Evolutionary conservation across 2,797 vertebrate genomes (phyloP), one percentile per base, ranked within the genome.

Genomic region (Telmatherina bonti): DNA sequence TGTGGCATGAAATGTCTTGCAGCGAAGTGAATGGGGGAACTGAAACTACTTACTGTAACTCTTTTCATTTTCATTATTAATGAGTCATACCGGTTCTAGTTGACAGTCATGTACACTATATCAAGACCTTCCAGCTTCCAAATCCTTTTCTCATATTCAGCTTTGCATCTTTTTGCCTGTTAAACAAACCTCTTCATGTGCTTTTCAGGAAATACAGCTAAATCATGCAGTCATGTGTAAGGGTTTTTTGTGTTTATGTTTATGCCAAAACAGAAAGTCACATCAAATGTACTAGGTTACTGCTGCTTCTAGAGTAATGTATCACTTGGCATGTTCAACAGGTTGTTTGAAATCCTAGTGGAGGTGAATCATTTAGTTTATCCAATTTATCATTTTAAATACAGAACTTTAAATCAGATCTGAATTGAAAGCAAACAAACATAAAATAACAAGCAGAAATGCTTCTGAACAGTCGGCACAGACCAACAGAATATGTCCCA

Each of bases 11-110:
- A 59, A 52, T 33, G 24, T 51, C 56, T 47, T 16, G 13, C 56
- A 60, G 66, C 52, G 56, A 69, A 60, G 45, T 38, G 56, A 69
- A 69, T 29, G 45, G 41, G 56, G 59, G 43, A 59, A 51, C 45
- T 51, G 13, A 15, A 33, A 55, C 58, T 35, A 36, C 65, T 12
- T 38, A 3, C 36, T 38, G 41, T 59, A 29, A 59, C 30, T 35
- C 24, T 49, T 29, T 52, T 45, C 16, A 55, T 58, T 36, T 18
- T 27, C 51, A 52, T 26, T 52, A 15, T 27, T 26, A 52, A 52
- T 29, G 24, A 16, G 26, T 38, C 10, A 52, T 22, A n/a, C 1
- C 20, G n/a, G 22, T 24, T 51, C 24, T 15, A 15, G 49, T 5
- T 26, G n/a, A 52, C 5, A 51, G 10, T 68, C 4, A 12, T 52